Evolutionary conservation across 2,113 vertebrate species (phyloP).

Genomic region (Sphaerodactylus townsendi): DNA sequence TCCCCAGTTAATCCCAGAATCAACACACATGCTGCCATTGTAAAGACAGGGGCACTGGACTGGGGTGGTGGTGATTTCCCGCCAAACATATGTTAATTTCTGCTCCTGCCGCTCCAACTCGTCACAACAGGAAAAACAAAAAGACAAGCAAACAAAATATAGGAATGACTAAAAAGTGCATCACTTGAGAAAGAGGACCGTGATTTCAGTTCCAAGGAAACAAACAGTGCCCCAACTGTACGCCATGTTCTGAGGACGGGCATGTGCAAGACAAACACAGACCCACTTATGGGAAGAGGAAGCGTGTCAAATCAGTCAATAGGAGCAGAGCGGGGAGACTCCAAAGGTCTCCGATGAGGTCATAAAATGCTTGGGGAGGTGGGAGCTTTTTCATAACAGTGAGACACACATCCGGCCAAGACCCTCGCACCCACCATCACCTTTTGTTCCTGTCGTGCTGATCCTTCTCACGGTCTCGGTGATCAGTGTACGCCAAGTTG

Average conservation of each 20-base stretch:
- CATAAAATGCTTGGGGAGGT: neutral
- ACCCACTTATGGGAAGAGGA: neutral
- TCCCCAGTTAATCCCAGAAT: too few relatives aligned
- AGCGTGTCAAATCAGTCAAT: neutral
- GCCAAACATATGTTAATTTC: too few relatives aligned
- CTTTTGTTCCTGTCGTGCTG: constrained; percentile 97
- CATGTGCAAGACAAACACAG: too few relatives aligned
- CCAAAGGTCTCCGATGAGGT: neutral
- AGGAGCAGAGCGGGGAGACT: neutral
- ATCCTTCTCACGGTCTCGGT: constrained; percentile 90
- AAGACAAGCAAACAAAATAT: neutral
- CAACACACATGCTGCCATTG: too few relatives aligned
- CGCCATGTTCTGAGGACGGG: too few relatives aligned
- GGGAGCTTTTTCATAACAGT: neutral
- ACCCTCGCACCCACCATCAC: constrained; percentile 51
- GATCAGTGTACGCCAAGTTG: constrained; percentile 82
- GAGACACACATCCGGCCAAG: neutral
- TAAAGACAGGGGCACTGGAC: too few relatives aligned
- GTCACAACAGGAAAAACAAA: neutral
- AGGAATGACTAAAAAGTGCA: neutral
- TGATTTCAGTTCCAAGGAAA: neutral
- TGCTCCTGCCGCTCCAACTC: too few relatives aligned
- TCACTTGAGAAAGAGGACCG: neutral
- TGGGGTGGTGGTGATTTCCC: too few relatives aligned
- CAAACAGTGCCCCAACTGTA: neutral